phyloP scores from a whole-genome alignment of 2,113 vertebrate genomes.

The Gulo gulo region DNA sequence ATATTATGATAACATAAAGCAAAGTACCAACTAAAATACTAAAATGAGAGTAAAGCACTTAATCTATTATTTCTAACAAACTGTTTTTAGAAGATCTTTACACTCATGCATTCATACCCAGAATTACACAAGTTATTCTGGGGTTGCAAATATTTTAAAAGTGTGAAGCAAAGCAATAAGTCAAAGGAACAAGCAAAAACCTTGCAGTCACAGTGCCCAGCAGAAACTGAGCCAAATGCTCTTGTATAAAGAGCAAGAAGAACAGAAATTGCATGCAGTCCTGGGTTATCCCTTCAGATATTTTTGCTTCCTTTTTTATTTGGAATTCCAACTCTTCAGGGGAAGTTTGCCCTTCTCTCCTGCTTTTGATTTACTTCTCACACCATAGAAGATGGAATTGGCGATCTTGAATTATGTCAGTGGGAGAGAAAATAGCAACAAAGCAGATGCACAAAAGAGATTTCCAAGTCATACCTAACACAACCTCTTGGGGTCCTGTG shows the following conservation, averaged over 20 bases:
- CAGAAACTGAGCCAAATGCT: constrained; percentile 59
- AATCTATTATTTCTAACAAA: constrained; percentile 59
- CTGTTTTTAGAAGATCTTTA: constrained; percentile 55
- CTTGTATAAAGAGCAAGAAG: constrained; percentile 45
- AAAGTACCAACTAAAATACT: constrained; percentile 30
- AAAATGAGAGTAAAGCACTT: neutral
- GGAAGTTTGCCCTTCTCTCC: neutral
- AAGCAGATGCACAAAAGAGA: neutral
- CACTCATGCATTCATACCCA: constrained; percentile 37
- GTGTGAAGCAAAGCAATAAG: constrained; percentile 61
- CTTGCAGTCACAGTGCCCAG: constrained; percentile 36
- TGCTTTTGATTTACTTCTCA: neutral
- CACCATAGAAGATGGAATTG: neutral
- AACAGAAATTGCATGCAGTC: neutral
- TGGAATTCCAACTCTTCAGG: neutral
- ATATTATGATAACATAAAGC: neutral
- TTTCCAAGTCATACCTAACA: constrained; percentile 29
- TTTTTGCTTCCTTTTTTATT: constrained; percentile 33
- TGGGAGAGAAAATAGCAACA: constrained; percentile 20
- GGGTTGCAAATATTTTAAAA: constrained; percentile 66
- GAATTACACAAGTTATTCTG: constrained; percentile 48
- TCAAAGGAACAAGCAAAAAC: constrained; percentile 63
- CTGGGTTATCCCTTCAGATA: neutral
- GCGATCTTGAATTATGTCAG: constrained; percentile 12
- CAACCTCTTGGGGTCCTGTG: neutral